Evolutionary conservation across 2,113 vertebrate genomes (phyloP), one percentile per base, ranked within the genome.

Genomic region (Engystomops pustulosus): DNA sequence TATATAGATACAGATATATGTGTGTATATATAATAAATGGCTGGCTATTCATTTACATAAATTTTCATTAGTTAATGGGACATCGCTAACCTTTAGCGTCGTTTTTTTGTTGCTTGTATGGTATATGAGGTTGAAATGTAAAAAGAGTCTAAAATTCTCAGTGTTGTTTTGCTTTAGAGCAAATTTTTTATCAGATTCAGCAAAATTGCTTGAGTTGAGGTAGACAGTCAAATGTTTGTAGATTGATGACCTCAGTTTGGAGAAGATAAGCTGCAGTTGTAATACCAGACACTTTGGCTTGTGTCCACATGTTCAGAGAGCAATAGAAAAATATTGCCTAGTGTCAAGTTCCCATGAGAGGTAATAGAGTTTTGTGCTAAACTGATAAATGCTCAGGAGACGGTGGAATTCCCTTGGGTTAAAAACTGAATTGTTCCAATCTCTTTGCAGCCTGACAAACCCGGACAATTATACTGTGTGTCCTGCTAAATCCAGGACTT

Each of bases 281-380:
- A 45, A 25, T 45, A 15, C 41, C 18, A 27, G 69, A 45, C 41
- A 27, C 11, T 44, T 23, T 71, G n/a, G 41, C 69, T 71, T 71
- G 15, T 45, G 11, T 27, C n/a, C 69, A 71, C 69, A 71, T 45
- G 38, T 45, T 45, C 69, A 44, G n/a, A 27, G 36, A 70, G 69
- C 41, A 71, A 45, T 45, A 38, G 7, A 69, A 38, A 38, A 38
- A 18, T 36, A 68, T 36, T 68, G 34, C 38, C 34, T 45, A 25
- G 18, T 23, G 68, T 23, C 68, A 71, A 14, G 11, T 44, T 71
- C 38, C 69, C 41, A 17, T 27, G 41, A 25, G 38, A 25, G 47
- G 47, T 17, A 18, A 18, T 5, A 17, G 47, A 47, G 44, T 47
- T 47, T 47, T 47, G 38, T 41, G 4, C 8, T 8, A 41, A 41